Percentiles rank a stretch among this genome's conserved stretches.
phyloP scores from a whole-genome alignment of 2,797 vertebrate genomes.

The Liparis tanakae region DNA sequence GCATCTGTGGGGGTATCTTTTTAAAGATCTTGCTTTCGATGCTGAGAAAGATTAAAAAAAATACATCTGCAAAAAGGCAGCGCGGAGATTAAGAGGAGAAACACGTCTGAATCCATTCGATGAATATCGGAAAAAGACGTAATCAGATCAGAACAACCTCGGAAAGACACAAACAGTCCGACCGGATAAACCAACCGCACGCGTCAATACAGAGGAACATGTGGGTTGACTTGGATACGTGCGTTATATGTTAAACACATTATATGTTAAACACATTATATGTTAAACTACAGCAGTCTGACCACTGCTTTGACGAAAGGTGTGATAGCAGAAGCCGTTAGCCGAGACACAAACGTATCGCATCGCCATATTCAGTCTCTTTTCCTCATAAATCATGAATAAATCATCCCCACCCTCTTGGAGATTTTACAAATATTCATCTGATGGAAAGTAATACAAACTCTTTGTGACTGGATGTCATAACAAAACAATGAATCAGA shows the following conservation, averaged over 20 bases:
- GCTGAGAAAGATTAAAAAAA: neutral
- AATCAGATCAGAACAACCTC: neutral
- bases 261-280: slow-evolving; percentile 12
- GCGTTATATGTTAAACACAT: slow-evolving; percentile 13
- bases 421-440: neutral
- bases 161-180: neutral
- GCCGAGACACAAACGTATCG: neutral
- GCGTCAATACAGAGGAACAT: neutral
- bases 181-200: neutral
- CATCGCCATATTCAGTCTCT: neutral
- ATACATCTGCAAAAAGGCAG: neutral
- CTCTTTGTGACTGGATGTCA: neutral
- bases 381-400: neutral
- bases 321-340: neutral
- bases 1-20: neutral
- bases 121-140: slow-evolving; percentile 3
- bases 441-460: neutral
- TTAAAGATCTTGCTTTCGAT: neutral
- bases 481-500: neutral
- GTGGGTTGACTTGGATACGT: too few species aligned
- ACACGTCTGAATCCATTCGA: slow-evolving; percentile 11
- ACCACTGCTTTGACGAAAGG: neutral
- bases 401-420: neutral
- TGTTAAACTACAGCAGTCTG: neutral
- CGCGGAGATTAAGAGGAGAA: fast-evolving